phyloP scores from a whole-genome alignment of 1,140 invertebrate genomes.

The Ephestia elutella region DNA sequence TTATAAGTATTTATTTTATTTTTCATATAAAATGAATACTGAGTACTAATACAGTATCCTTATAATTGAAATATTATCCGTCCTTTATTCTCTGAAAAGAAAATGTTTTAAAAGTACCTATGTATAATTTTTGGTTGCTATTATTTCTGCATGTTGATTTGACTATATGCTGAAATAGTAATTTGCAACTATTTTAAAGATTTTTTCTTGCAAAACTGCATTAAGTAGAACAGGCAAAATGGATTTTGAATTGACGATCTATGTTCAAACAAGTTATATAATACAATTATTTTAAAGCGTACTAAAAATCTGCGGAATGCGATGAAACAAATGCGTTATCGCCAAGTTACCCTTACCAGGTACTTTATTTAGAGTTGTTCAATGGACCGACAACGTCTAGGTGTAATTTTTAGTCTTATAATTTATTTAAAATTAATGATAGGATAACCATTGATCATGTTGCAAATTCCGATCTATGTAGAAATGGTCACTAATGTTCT shows the following conservation, averaged over 20 bases:
- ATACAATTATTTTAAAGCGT: not conserved
- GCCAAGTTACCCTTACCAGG: not conserved
- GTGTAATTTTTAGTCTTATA: not conserved
- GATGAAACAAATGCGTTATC: not conserved
- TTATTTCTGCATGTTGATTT: too few relatives aligned
- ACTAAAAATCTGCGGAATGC: not conserved
- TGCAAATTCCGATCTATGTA: conserved; percentile 54
- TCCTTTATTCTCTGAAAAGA: not conserved
- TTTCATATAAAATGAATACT: not conserved
- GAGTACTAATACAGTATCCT: not conserved
- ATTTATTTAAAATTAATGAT: conserved; percentile 8
- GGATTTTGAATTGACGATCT: too few relatives aligned
- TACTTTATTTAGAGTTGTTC: not conserved
- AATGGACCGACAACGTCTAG: not conserved
- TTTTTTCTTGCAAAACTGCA: too few relatives aligned
- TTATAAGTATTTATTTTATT: not conserved
- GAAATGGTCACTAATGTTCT: conserved; percentile 27
- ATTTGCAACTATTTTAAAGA: too few relatives aligned
- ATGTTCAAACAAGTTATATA: too few relatives aligned
- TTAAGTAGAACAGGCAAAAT: too few relatives aligned
- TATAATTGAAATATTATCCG: not conserved
- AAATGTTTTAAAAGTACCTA: too few relatives aligned
- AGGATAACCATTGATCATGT: conserved; percentile 6
- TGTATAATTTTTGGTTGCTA: too few relatives aligned
- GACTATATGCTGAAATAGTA: too few relatives aligned